Evolutionary conservation across 2,888 invertebrate genomes (phyloP).

Genomic region (Ptilodon capucinus): DNA sequence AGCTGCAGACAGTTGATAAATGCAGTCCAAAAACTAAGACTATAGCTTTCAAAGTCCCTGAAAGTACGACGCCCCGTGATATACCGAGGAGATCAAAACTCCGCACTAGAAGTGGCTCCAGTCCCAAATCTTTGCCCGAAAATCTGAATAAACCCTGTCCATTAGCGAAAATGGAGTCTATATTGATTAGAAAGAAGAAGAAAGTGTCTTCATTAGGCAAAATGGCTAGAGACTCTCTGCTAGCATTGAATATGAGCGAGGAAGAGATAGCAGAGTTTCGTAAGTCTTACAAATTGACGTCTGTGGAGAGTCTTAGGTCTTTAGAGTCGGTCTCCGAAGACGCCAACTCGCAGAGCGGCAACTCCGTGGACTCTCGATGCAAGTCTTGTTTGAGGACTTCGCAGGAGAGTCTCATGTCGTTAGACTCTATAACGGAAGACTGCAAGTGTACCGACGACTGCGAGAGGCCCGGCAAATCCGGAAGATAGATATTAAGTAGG

Average conservation of each 20-base stretch:
- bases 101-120: constrained; percentile 64
- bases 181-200: constrained; percentile 64
- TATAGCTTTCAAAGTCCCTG: constrained; percentile 71
- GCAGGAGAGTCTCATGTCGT: constrained; percentile 73
- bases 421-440: constrained; percentile 75
- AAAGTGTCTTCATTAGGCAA: constrained; percentile 73
- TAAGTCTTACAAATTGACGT: constrained; percentile 69
- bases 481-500: constrained; percentile 43
- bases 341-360: constrained; percentile 69
- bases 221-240: constrained; percentile 71
- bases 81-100: constrained; percentile 67
- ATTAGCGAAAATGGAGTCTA: constrained; percentile 57
- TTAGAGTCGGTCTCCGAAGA: constrained; percentile 76
- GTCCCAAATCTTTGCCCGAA: constrained; percentile 76
- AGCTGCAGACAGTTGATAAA: constrained; percentile 43
- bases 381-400: constrained; percentile 66
- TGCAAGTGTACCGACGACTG: constrained; percentile 61
- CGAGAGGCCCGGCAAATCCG: constrained; percentile 55
- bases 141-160: constrained; percentile 68
- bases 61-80: constrained; percentile 66
- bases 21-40: constrained; percentile 59
- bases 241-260: constrained; percentile 75
- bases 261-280: constrained; percentile 75
- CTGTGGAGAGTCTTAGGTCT: constrained; percentile 69
- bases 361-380: constrained; percentile 70